phyloP scores from a whole-genome alignment of 1,140 invertebrate species.

The Arion vulgaris region DNA sequence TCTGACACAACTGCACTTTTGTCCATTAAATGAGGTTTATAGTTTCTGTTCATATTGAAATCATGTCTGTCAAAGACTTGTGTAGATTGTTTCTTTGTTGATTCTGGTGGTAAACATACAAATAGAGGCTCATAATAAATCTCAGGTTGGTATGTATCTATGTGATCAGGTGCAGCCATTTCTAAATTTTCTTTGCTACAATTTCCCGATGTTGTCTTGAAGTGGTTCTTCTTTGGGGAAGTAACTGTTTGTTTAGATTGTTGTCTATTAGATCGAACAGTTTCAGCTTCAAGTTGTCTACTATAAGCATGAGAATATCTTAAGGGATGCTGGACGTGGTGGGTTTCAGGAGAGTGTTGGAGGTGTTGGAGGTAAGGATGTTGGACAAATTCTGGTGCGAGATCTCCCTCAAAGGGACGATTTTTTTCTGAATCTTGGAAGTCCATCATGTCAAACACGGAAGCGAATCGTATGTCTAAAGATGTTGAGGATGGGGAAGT shows the following conservation, averaged over 20 bases:
- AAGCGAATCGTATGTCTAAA: conserved; percentile 6
- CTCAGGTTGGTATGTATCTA: background rate
- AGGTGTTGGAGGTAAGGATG: background rate
- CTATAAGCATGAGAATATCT: background rate
- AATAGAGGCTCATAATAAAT: background rate
- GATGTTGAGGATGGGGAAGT: background rate
- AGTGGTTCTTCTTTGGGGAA: no score
- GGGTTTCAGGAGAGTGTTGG: background rate
- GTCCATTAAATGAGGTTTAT: background rate
- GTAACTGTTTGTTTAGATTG: no score
- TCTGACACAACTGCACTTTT: background rate
- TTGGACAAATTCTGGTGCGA: background rate
- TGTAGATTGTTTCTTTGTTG: background rate
- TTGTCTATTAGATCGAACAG: no score
- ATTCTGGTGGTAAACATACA: background rate
- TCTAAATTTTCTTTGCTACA: no score
- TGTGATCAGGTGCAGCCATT: background rate
- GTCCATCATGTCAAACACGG: conserved; percentile 14
- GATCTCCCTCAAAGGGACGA: background rate
- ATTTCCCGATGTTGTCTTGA: no score
- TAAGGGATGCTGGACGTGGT: background rate
- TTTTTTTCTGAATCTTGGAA: background rate
- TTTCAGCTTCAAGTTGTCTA: no score
- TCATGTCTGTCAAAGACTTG: background rate
- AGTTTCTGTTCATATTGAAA: background rate